Conservation (phyloP, 2,113 vertebrate species). For the Peromyscus leucopus region DNA sequence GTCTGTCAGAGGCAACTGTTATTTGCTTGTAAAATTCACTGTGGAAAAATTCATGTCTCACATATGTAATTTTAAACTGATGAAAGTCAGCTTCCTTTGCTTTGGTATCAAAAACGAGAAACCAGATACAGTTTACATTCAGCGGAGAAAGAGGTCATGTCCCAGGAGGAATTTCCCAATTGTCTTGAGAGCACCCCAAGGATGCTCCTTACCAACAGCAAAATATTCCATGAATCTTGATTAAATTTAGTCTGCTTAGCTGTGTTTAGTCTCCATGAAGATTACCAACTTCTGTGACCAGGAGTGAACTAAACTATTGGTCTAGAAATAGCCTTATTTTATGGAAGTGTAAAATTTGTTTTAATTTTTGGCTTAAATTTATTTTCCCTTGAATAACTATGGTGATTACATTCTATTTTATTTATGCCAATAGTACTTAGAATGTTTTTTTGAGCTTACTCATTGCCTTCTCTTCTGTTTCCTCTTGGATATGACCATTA, state of each 20-base stretch:
- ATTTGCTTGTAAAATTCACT: slow-evolving; percentile 21
- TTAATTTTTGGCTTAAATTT: slow-evolving; percentile 1
- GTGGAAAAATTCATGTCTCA: neutral
- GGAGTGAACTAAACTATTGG: neutral
- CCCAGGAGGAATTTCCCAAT: slow-evolving; percentile 12
- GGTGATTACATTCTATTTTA: neutral
- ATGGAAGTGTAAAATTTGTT: neutral
- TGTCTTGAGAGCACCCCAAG: neutral
- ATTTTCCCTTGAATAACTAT: slow-evolving; percentile 33
- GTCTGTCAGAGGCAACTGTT: slow-evolving; percentile 39
- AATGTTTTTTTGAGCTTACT: neutral
- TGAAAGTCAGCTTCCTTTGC: slow-evolving; percentile 11
- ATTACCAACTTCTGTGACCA: neutral
- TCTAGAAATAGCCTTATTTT: slow-evolving; percentile 32
- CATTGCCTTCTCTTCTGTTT: neutral
- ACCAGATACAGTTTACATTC: neutral
- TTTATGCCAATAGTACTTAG: neutral
- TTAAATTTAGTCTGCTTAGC: slow-evolving; percentile 7
- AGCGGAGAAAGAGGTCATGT: neutral
- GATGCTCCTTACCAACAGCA: neutral
- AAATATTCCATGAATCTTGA: neutral
- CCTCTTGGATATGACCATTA: neutral
- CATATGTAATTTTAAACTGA: slow-evolving; percentile 22
- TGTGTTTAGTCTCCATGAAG: slow-evolving; percentile 29
- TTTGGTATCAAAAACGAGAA: neutral